Evolutionary conservation across 2,797 vertebrate species (phyloP).

Genomic region (Leptatherina wallacei): DNA sequence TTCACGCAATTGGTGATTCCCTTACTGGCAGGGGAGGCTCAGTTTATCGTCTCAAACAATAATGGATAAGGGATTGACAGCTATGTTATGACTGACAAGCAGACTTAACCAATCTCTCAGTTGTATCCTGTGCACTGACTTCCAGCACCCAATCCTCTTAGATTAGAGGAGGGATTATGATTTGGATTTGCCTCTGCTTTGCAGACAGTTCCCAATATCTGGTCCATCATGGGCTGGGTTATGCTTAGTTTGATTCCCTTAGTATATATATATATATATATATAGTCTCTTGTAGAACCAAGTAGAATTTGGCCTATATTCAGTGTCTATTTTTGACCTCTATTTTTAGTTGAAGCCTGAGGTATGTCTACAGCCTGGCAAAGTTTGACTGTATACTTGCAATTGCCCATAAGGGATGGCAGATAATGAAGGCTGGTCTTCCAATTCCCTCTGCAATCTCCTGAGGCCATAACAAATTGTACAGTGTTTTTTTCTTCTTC

Average conservation of each 20-base stretch:
- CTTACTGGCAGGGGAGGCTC: slow-evolving; percentile 24
- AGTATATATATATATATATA: too few species aligned
- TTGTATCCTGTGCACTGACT: slow-evolving; percentile 64
- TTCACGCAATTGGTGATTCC: not conserved
- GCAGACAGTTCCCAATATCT: slow-evolving; percentile 61
- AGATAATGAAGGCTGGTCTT: slow-evolving; percentile 27
- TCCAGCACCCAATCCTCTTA: slow-evolving; percentile 79
- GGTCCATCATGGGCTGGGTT: slow-evolving; percentile 40
- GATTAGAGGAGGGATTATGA: slow-evolving; percentile 83
- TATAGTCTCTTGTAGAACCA: not conserved
- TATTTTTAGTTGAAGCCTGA: slow-evolving; percentile 42
- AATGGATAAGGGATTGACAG: slow-evolving; percentile 77
- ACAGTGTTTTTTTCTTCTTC: not conserved
- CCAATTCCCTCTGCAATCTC: slow-evolving; percentile 25
- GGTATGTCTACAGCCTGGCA: slow-evolving; percentile 23
- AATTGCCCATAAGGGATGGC: slow-evolving; percentile 20
- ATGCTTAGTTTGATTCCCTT: slow-evolving; percentile 29
- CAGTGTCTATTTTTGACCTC: slow-evolving; percentile 5
- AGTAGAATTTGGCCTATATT: slow-evolving; percentile 30
- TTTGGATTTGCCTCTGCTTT: slow-evolving; percentile 77
- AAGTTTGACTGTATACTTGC: slow-evolving; percentile 34
- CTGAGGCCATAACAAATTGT: slow-evolving; percentile 2
- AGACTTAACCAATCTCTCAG: slow-evolving; percentile 76
- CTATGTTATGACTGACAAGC: slow-evolving; percentile 79
- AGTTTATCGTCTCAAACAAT: slow-evolving; percentile 61